These are phyloP conservation scores for Geothlypis trichas DNA, from an alignment of 2,113 vertebrate genomes.

Conservation along the genomic window DNA sequence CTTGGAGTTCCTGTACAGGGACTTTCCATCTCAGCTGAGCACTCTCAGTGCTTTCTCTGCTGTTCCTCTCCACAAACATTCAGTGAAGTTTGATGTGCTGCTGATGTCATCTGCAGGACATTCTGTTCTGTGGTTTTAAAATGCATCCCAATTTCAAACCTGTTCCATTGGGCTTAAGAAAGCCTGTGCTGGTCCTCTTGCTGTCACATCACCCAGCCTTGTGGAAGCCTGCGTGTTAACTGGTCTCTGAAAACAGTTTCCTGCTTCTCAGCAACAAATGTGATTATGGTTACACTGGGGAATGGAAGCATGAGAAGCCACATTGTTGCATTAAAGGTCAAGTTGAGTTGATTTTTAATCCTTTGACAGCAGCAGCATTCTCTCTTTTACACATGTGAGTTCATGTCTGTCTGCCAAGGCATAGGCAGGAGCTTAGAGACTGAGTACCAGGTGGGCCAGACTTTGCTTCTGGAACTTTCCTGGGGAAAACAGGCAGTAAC, in stretches of 20 bases:
- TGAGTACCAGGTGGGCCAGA: neutral
- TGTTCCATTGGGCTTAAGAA: neutral
- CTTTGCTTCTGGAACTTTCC: neutral
- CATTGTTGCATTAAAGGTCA: conserved; percentile 29
- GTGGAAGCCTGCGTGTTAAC: neutral
- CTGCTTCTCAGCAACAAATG: neutral
- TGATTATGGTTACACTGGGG: conserved; percentile 31
- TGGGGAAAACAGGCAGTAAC: neutral
- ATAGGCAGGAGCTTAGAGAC: neutral
- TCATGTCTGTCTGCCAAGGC: neutral
- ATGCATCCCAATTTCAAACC: neutral
- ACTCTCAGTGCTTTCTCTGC: neutral
- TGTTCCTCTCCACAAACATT: neutral
- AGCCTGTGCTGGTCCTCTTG: neutral
- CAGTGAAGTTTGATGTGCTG: neutral
- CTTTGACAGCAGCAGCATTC: neutral
- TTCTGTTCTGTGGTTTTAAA: neutral
- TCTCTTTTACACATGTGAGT: neutral
- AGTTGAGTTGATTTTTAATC: conserved; percentile 45
- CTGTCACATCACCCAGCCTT: neutral
- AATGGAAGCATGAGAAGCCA: neutral
- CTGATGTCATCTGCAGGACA: neutral
- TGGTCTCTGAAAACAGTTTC: conserved; percentile 6
- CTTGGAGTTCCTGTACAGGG: neutral
- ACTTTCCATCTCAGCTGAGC: neutral